Evolutionary conservation across 2,888 invertebrate species (phyloP).

Genomic region (Nephrotoma guestfalica): DNA sequence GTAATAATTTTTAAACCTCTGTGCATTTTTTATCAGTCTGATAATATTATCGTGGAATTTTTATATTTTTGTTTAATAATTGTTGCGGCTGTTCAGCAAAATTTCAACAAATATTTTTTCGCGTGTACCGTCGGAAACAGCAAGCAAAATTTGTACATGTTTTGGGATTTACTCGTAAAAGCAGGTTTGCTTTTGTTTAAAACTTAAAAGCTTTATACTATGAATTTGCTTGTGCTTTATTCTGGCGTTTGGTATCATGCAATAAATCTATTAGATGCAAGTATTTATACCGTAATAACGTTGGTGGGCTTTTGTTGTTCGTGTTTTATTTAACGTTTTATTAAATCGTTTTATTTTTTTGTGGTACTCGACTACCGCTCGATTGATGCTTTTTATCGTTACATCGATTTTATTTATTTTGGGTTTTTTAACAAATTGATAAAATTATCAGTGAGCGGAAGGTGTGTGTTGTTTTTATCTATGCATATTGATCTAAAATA

Average conservation of each 20-base stretch:
- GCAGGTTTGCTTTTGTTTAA: background rate
- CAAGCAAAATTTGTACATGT: background rate
- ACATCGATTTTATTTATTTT: background rate
- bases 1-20: too few species aligned
- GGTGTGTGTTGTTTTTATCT: too few species aligned
- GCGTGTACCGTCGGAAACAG: too few species aligned
- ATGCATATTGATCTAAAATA: too few species aligned
- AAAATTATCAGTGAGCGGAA: too few species aligned
- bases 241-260: background rate
- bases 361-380: background rate
- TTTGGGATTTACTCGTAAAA: background rate
- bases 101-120: too few species aligned
- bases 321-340: background rate
- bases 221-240: background rate
- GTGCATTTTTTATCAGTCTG: too few species aligned
- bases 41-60: too few species aligned
- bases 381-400: background rate
- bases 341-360: too few species aligned
- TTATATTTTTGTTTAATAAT: too few species aligned
- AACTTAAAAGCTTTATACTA: background rate
- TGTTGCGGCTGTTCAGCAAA: too few species aligned
- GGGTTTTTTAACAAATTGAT: too few species aligned
- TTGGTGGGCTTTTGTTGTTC: background rate
- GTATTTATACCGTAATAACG: background rate
- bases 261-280: background rate